Percentiles rank a stretch among this genome's conserved stretches.
These are phyloP conservation scores for Sebastes schlegelii DNA, from an alignment of 2,113 vertebrate species.

Conservation along the genomic window DNA sequence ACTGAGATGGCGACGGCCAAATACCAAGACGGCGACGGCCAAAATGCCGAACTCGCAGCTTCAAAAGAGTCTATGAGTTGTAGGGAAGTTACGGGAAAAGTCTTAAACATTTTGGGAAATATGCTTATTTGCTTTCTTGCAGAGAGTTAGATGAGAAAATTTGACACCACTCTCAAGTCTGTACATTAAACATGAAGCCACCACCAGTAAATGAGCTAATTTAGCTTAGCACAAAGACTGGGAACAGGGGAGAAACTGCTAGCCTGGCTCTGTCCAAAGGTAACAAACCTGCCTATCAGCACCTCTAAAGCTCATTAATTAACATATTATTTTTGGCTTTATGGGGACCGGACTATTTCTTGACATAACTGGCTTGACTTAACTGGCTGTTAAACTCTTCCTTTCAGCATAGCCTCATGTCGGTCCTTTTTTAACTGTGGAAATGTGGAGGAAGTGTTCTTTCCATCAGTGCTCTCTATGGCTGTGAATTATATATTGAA, in stretches of 20 bases:
- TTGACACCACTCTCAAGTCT: neutral
- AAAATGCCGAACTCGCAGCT: too few relatives aligned
- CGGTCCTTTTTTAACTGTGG: neutral
- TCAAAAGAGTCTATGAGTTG: neutral
- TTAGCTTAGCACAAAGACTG: constrained; percentile 3
- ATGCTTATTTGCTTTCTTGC: neutral
- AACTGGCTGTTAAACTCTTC: too few relatives aligned
- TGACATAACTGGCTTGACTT: too few relatives aligned
- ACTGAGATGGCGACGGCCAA: too few relatives aligned
- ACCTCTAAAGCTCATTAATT: neutral
- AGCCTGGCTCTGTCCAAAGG: neutral
- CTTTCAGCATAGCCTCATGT: neutral
- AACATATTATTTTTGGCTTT: neutral
- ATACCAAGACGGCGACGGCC: too few relatives aligned
- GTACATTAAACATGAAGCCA: neutral
- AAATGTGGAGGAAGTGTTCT: constrained; percentile 36
- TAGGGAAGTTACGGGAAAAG: neutral
- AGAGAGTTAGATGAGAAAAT: neutral
- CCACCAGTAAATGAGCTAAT: neutral
- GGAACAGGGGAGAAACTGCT: neutral
- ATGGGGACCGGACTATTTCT: too few relatives aligned
- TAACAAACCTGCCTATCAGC: neutral
- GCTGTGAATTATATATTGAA: constrained; percentile 29
- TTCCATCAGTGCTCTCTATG: constrained; percentile 3
- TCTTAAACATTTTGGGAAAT: constrained; percentile 6